Evolutionary conservation across 2,797 vertebrate species (phyloP), one percentile per base, ranked within the genome.

Genomic region (Psittacula echo): DNA sequence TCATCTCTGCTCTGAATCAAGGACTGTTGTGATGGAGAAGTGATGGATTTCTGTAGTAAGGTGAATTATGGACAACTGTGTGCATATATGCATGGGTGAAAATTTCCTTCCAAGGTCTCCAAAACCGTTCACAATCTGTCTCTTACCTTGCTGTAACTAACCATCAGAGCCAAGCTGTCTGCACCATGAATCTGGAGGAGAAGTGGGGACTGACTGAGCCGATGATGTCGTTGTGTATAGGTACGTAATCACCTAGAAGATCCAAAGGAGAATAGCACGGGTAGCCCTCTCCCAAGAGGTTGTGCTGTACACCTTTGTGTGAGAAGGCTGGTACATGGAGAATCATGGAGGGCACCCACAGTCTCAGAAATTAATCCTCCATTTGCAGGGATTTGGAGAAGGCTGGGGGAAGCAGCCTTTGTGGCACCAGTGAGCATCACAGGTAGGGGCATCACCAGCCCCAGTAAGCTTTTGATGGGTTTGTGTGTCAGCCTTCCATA

Each of bases 291-390:
- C 30, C n/a, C 21, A 12, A 47, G 70, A 51, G n/a, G 16, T 4
- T 54, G 47, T 27, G 47, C 26, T 48, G 30, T 7, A 7, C 5
- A 0, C 2, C 1, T 16, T 32, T 17, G 41, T 3, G 1, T 7
- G n/a, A 44, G 37, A 48, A 37, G 32, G 45, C 9, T 5, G 30
- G 24, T 48, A 47, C 20, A 4, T 1, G 1, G n/a, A 51, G 32
- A 18, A 41, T 18, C 47, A 15, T 0, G 0, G 7, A 8, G 26
- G 5, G 42, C 30, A 42, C 4, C 1, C 0, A 2, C 47, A 10
- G 37, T 10, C 6, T 2, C 12, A 19, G 48, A 47, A 41, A 9
- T 24, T 14, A 62, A n/a, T 9, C n/a, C 23, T 39, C 22, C 5
- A 51, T 27, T 50, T 32, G 12, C 37, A 45, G 24, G 24, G 61